Percentiles rank a stretch among this genome's conserved stretches.
Conservation (phyloP, 2,888 invertebrate genomes). For the Ellobium chinense region DNA sequence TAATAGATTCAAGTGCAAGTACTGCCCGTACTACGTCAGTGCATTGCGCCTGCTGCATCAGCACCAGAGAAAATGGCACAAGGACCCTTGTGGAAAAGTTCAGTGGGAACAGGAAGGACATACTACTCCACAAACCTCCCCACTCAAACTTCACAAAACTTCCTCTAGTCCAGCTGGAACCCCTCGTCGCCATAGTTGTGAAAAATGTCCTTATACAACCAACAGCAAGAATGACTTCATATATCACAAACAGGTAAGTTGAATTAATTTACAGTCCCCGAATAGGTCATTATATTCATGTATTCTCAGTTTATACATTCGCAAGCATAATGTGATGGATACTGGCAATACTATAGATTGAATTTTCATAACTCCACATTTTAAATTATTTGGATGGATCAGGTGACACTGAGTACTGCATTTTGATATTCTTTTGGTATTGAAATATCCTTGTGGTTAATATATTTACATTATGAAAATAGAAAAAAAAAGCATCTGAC, state of each 20-base stretch:
- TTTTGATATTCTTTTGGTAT: too few relatives aligned
- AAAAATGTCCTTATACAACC: constrained; percentile 90
- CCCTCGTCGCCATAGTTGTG: constrained; percentile 86
- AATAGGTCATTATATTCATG: too few relatives aligned
- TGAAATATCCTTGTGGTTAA: too few relatives aligned
- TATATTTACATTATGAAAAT: too few relatives aligned
- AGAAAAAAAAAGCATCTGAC: too few relatives aligned
- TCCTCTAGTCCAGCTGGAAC: constrained; percentile 15
- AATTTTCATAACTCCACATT: too few relatives aligned
- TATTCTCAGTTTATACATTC: too few relatives aligned
- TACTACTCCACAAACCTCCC: constrained; percentile 31
- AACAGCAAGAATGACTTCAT: constrained; percentile 92
- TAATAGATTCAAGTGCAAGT: constrained; percentile 88
- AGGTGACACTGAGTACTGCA: too few relatives aligned
- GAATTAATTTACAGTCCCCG: too few relatives aligned
- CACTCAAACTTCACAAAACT: constrained; percentile 23
- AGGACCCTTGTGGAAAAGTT: constrained; percentile 67
- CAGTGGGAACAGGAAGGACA: constrained; percentile 77
- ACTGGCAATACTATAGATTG: too few relatives aligned
- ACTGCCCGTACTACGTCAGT: constrained; percentile 88
- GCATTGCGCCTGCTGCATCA: constrained; percentile 81
- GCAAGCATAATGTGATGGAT: too few relatives aligned
- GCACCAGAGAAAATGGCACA: constrained; percentile 81
- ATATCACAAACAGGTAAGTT: constrained; percentile 85
- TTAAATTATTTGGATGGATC: too few relatives aligned